A percentile compares a stretch with the other conserved stretches of the same genome.
Evolutionary conservation across 2,888 invertebrate genomes (phyloP).

Genomic region (Campoletis raptor): DNA sequence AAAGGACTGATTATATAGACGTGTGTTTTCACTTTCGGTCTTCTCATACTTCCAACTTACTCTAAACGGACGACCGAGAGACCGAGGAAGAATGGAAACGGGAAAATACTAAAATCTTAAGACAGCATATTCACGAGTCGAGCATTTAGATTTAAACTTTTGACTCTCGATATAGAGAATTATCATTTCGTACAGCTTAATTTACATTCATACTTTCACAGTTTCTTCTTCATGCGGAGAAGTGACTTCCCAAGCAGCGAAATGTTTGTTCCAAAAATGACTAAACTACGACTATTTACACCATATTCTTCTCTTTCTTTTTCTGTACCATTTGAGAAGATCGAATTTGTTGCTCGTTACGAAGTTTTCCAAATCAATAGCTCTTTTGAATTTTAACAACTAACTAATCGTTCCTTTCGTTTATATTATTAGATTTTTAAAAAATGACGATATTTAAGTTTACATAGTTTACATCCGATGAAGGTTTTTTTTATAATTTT

Average conservation of each 20-base stretch:
- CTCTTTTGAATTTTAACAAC: not conserved
- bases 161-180: slow-evolving; percentile 5
- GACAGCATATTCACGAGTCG: slow-evolving; percentile 5
- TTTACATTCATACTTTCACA: not conserved
- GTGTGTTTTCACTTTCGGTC: slow-evolving; percentile 33
- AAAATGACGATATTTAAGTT: no score
- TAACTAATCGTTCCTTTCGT: not conserved
- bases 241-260: not conserved
- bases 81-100: not conserved
- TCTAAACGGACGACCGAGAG: slow-evolving; percentile 18
- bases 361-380: not conserved
- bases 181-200: slow-evolving; percentile 5
- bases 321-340: not conserved
- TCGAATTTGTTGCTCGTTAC: not conserved
- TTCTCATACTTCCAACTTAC: slow-evolving; percentile 20
- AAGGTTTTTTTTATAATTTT: no score
- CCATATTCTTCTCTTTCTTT: not conserved
- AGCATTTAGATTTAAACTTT: slow-evolving; percentile 29
- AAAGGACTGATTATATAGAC: slow-evolving; percentile 28
- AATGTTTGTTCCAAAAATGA: not conserved
- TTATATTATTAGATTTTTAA: not conserved
- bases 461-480: no score
- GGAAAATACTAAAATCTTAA: slow-evolving; percentile 22
- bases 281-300: not conserved
- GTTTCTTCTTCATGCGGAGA: not conserved